Evolutionary conservation across 2,797 vertebrate species (phyloP).

Genomic region (Crax fasciolata): DNA sequence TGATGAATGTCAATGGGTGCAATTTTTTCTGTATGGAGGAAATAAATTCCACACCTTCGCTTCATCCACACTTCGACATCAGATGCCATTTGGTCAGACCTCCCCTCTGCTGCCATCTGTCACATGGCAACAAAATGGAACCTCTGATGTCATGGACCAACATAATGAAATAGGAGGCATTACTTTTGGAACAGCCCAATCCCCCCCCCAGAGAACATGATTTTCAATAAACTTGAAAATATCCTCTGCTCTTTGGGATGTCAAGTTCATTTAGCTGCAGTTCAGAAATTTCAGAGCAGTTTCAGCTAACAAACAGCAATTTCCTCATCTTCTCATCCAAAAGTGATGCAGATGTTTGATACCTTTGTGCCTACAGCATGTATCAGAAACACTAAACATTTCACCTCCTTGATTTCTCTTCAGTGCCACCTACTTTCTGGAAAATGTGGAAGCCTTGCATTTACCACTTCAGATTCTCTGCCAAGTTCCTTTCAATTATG

Average conservation of each 20-base stretch:
- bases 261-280: neutral
- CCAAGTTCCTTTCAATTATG: constrained; percentile 45
- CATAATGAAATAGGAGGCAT: neutral
- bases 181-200: neutral
- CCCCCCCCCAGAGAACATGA: neutral
- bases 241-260: neutral
- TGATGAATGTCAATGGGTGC: neutral
- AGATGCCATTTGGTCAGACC: neutral
- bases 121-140: no score
- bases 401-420: constrained; percentile 29
- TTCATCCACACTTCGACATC: neutral
- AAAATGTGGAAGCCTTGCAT: constrained; percentile 46
- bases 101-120: no score
- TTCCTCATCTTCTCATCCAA: neutral
- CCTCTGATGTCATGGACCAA: neutral
- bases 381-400: constrained; percentile 36
- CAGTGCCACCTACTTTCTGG: constrained; percentile 46
- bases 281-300: neutral
- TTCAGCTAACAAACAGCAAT: constrained; percentile 14
- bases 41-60: neutral
- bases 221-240: neutral
- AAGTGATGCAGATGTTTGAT: constrained; percentile 49
- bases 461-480: constrained; percentile 55
- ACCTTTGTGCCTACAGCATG: neutral
- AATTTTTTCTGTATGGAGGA: neutral